Percentiles rank a stretch among this genome's conserved stretches.
phyloP scores from a whole-genome alignment of 2,113 vertebrate genomes.

The Grammomys dolichurus region DNA sequence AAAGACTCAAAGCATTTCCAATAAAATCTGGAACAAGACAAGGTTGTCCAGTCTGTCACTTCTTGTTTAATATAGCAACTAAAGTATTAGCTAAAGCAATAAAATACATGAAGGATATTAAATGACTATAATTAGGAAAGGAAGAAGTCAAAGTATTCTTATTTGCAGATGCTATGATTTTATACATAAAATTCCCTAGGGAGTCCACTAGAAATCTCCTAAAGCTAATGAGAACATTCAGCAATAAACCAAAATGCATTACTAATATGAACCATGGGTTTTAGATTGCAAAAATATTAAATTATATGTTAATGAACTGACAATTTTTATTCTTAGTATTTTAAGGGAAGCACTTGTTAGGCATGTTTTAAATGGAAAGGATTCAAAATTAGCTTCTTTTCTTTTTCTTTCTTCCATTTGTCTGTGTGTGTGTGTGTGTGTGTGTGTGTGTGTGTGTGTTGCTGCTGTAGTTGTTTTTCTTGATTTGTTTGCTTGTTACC shows the following conservation, averaged over 20 bases:
- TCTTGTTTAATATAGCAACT: not conserved
- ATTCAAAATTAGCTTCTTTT: not conserved
- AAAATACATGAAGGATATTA: not conserved
- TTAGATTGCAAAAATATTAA: not conserved
- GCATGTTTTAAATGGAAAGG: not conserved
- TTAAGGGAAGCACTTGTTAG: slow-evolving; percentile 16
- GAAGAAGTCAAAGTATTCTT: not conserved
- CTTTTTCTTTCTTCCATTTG: not conserved
- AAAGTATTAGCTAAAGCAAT: not conserved
- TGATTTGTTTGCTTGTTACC: not conserved
- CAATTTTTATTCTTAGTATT: not conserved
- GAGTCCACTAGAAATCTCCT: not conserved
- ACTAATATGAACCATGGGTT: not conserved
- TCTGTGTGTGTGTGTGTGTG: too few relatives aligned
- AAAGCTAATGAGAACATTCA: not conserved
- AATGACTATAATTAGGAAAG: not conserved
- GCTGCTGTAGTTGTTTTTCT: not conserved
- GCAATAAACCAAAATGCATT: not conserved
- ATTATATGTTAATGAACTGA: not conserved
- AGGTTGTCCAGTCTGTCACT: too few relatives aligned
- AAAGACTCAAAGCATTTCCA: not conserved
- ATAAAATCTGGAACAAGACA: not conserved
- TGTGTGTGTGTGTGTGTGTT: too few relatives aligned
- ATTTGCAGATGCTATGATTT: not conserved
- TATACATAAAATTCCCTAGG: not conserved